Evolutionary conservation across 2,888 invertebrate species (phyloP), one percentile per base, ranked within the genome.

Genomic region (Rhimphoctona megacephalus): DNA sequence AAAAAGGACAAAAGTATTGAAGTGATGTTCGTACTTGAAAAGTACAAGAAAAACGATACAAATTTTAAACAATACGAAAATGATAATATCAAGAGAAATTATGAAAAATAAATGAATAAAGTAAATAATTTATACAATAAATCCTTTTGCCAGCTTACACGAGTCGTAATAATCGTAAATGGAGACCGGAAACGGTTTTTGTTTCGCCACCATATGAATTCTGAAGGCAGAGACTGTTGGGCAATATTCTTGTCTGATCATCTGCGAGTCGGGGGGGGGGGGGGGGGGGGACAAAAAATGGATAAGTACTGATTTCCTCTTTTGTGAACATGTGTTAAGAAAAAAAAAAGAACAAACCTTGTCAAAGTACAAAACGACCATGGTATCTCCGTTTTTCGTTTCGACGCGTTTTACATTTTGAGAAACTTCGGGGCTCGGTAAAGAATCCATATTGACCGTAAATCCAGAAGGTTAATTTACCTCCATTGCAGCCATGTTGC

Each of bases 131-230:
- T 11, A 3, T 1, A 61, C 17, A 61, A 61, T 25, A 61, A 61
- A 30, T 17, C 2, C 61, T 25, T 4, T 30, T 2, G 30, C 30
- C 30, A 61, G 76, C 97, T 96, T 93, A 98, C 98, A 97, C 87
- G 97, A 97, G 94, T 99, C 98, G 91, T 98, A 99, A 91, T 99
- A 98, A 93, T 99, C 99, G 90, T 97, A 97, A 64, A 99, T 96
- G 64, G 97, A 96, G 87, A 98, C 98, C 90, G 97, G 96, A 36
- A 97, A 98, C 11, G 98, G 97, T 85, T 97, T 97, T 91, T 98
- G 98, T 77, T 97, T 96, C 5, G 98, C 98, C 17, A 98, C 97
- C 92, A 97, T 97, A 93, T 98, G 97, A 0, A 97, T 97, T 90
- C 98, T 96, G 90, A 97, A 97, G 9, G 98, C 98, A 9, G 97